Base-by-base conservation (phyloP, 2,888 invertebrate species). In the Zygothrica quintamaculata region DNA sequence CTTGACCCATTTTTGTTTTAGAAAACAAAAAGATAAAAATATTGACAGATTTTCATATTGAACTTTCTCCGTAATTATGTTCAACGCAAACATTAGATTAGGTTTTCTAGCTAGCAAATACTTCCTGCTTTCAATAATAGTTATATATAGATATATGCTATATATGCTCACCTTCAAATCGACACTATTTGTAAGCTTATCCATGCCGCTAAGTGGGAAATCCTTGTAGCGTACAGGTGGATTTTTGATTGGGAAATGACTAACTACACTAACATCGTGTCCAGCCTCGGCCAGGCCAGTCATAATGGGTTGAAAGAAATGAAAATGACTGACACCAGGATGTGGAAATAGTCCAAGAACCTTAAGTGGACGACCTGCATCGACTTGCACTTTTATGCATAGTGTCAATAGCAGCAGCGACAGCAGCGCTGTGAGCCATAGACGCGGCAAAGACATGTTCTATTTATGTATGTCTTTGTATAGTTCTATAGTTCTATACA, bases 191-290 rank as follows among this genome's bases (percentile, higher is more conserved):
- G 79, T 76, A 4, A 90, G 64, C 12, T 81, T 81, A 1, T 85
- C 79, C 0, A 61, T 52, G 3, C 85, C 88, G 1, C 80, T 76
- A n/a, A 91, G 67, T 7, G 86, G 78, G 26, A 88, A 72, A 64
- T 91, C 91, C 69, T 79, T 89, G 56, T 91, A 91, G 15, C 88
- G 89, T 9, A 77, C 70, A 1, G 85, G 84, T 4, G 91, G 89
- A 66, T 86, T 87, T 62, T 90, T 90, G 46, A 88, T 88, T 0
- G 92, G 92, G 78, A 92, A 92, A 68, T 91, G 90, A 66, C 91
- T 91, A 1, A 92, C 81, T 64, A 92, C 92, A 2, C 91, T 92
- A 0, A 92, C 91, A 50, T 92, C 89, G 66, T 92, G 92, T 0
- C 92, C 92, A 25, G 89, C 88, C 53, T 90, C 89, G 1, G 92